A percentile compares a stretch with the other conserved stretches of the same genome.
Evolutionary conservation across 2,113 vertebrate species (phyloP).

Genomic region (Mus musculus): GRCm39 chr5:97751501-97752000

Average conservation of each 20-base stretch:
- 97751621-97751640: too few species aligned
- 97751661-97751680: too few species aligned
- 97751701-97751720: not conserved
- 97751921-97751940: not conserved
- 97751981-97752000: too few species aligned
- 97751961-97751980: not conserved
- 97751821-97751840: not conserved
- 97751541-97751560: too few species aligned
- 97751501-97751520: too few species aligned
- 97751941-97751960: not conserved
- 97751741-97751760: not conserved
- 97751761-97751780: too few species aligned
- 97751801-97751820: not conserved
- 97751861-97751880: not conserved
- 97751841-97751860: not conserved
- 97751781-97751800: not conserved
- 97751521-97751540: too few species aligned
- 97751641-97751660: too few species aligned
- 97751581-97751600: too few species aligned
- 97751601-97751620: too few species aligned
- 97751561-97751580: too few species aligned
- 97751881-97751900: not conserved
- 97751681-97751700: too few species aligned
- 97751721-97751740: not conserved
- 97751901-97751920: not conserved